Base-by-base conservation (phyloP, 2,113 vertebrate species). In the Caranx ignobilis region DNA sequence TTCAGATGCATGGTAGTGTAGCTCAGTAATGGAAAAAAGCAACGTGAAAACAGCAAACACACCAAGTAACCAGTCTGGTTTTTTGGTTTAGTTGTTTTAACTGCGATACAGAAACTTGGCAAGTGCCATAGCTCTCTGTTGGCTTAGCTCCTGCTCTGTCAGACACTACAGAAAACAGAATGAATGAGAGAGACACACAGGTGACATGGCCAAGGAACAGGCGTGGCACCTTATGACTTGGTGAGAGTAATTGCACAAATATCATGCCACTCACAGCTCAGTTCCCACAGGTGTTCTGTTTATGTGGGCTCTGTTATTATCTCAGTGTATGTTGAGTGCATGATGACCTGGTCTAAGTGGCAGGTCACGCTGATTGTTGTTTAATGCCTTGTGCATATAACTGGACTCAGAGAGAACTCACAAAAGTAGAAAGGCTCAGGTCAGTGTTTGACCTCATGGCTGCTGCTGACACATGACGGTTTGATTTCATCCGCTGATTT, bases 141-240 rank as follows among this genome's bases (percentile, higher is more conserved):
- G 88, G 86, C 52, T 32, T 43, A 0, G 19, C 15, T 74, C 83
- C 89, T 89, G 68, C 19, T 81, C 52, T 76, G 68, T 73, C 45
- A 81, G 71, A 82, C 73, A 52, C 56, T 75, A 18, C 67, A 66
- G 70, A 56, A 37, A 31, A 47, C 59, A 43, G 45, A 77, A 52
- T 73, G 69, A 71, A 80, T 71, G 63, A 78, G 61, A 63, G 45
- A 43, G 57, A 52, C 41, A 72, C 63, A 71, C 81, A 77, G 84
- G 76, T 82, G 87, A 80, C 86, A 66, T 69, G 52, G 54, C 81
- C 5, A 57, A 74, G n/a, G 71, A 89, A 85, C 84, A 84, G 93
- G 92, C 91, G 83, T 66, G 83, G 86, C 85, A 60, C 69, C 41
- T 75, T 85, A 34, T 72, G 77, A 87, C 80, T 88, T 79, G 79